Evolutionary conservation across 2,888 invertebrate species (phyloP), one percentile per base, ranked within the genome.

Genomic region (Cataglyphis altisquamis): DNA sequence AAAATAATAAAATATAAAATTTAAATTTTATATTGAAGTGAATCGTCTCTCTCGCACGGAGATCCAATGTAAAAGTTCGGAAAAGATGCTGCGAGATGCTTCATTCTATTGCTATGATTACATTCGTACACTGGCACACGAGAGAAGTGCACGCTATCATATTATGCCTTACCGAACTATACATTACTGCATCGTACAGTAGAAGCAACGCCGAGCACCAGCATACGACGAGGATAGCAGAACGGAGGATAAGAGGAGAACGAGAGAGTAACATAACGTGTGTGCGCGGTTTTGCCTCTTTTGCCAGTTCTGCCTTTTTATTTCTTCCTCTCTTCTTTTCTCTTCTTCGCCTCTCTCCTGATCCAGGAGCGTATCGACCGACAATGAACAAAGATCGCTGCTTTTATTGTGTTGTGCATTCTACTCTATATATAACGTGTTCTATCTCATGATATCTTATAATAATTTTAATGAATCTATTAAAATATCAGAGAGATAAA

Each of bases 221-320:
- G 57, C 15, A 12, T 57, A 78, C 77, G 70, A 68, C 25, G 77
- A 41, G 77, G 6, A 39, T 67, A 67, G 25, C 9, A 52, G 39
- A 12, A 60, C 21, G 45, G 48, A 36, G 57, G 57, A 82, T 57
- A 66, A 57, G 21, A 36, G 5, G 66, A 52, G 66, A 75, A 45
- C 15, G 36, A 21, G 45, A 74, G 70, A 80, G 64, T 39, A 83
- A 68, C 25, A 64, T 67, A 75, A 55, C 80, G 41, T 45, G 41
- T 45, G 70, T 78, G 64, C 68, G 55, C 81, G 36, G 90, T 91
- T 91, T 91, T 91, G 89, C 88, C 90, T 89, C 92, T 91, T 91
- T 90, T 91, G 89, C 90, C 85, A 86, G 86, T 85, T 89, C 87
- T 80, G 73, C 85, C 84, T 84, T 87, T 90, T 90, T 86, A 82